Percentiles rank a stretch among this genome's conserved stretches.
phyloP scores from a whole-genome alignment of 2,888 invertebrate species.

The Entomobrya multifasciata region DNA sequence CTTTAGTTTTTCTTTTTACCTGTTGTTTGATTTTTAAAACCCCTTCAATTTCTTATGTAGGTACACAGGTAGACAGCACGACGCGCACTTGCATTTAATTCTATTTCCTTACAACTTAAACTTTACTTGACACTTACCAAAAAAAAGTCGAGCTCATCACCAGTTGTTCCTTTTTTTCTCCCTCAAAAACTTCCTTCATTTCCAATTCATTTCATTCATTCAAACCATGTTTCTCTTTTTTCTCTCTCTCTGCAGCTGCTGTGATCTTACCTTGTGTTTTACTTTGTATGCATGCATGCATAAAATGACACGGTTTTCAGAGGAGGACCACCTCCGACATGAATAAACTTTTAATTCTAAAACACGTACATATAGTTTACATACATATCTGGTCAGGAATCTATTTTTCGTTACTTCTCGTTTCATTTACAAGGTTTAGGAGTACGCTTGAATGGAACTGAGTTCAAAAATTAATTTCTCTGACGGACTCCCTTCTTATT shows the following conservation, averaged over 20 bases:
- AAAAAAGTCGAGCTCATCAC: slow-evolving; percentile 54
- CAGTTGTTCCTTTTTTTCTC: slow-evolving; percentile 26
- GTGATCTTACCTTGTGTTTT: slow-evolving; percentile 3
- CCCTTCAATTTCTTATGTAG: neutral
- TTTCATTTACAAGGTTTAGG: neutral
- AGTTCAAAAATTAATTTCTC: slow-evolving; percentile 69
- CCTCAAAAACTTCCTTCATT: slow-evolving; percentile 59
- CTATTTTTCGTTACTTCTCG: too few species aligned
- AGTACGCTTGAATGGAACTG: slow-evolving; percentile 64
- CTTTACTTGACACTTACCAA: slow-evolving; percentile 47
- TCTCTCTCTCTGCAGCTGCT: neutral
- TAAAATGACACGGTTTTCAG: slow-evolving; percentile 68
- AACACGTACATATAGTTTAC: slow-evolving; percentile 15
- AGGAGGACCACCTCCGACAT: slow-evolving; percentile 59
- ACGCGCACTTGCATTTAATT: slow-evolving; percentile 11
- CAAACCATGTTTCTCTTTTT: slow-evolving; percentile 2
- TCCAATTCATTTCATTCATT: slow-evolving; percentile 56
- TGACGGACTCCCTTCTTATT: slow-evolving; percentile 48
- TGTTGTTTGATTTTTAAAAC: neutral
- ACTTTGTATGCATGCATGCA: slow-evolving; percentile 35
- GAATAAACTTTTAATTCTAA: slow-evolving; percentile 22
- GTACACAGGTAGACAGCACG: slow-evolving; percentile 30
- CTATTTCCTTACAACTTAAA: neutral
- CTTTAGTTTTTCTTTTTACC: neutral
- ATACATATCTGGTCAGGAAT: too few species aligned